phyloP scores from a whole-genome alignment of 2,888 invertebrate species.

The Rambutsinella grinnellia region DNA sequence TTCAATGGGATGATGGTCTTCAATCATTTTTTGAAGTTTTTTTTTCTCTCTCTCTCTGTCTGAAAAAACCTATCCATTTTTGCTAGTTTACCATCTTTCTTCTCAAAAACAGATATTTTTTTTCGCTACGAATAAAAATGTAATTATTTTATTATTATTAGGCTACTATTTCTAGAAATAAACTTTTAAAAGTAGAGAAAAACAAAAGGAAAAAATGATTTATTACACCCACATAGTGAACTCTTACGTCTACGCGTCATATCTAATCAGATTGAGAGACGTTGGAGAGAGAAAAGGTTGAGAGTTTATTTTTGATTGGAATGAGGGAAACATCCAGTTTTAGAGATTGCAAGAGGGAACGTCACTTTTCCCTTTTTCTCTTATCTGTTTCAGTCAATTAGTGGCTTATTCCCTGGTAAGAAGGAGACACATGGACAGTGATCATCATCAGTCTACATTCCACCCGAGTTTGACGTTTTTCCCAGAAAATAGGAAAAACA shows the following conservation, averaged over 20 bases:
- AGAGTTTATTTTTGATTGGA: slow-evolving; percentile 15
- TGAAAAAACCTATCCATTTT: not conserved
- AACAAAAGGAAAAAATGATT: slow-evolving; percentile 8
- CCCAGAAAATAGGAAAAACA: not conserved
- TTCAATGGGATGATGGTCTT: slow-evolving; percentile 11
- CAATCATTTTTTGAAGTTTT: slow-evolving; percentile 17
- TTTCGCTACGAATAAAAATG: no score
- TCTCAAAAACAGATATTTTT: not conserved
- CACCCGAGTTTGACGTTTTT: no score
- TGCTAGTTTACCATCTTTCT: not conserved
- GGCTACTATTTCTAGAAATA: no score
- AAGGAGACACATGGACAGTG: not conserved
- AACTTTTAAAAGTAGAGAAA: not conserved
- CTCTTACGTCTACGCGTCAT: not conserved
- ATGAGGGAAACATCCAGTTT: no score
- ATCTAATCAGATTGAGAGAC: slow-evolving; percentile 27
- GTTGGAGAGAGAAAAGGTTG: not conserved
- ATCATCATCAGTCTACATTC: not conserved
- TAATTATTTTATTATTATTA: no score
- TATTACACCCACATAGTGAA: no score
- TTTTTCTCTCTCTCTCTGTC: not conserved
- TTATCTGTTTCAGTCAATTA: slow-evolving; percentile 67
- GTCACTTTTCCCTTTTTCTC: slow-evolving; percentile 66
- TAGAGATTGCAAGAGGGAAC: slow-evolving; percentile 58
- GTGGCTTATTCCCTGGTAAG: slow-evolving; percentile 45